Conservation (phyloP, 1,140 invertebrate genomes). For the Mamestra configurata region DNA sequence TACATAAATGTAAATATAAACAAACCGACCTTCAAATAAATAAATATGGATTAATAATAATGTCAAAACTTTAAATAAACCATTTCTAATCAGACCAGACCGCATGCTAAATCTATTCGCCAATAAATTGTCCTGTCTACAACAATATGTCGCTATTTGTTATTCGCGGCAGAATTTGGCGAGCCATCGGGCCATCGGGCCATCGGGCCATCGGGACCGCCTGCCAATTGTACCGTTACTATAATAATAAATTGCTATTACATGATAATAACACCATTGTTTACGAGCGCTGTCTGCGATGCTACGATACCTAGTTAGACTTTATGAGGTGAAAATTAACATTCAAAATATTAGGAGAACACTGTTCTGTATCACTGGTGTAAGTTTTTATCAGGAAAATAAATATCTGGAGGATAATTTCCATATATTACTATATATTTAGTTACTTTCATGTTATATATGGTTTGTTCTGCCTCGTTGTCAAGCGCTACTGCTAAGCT, state of each 20-base stretch:
- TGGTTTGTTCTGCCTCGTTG: too few species aligned
- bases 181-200: neutral
- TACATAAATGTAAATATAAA: too few species aligned
- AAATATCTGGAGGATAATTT: too few species aligned
- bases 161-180: conserved; percentile 25
- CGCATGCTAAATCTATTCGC: neutral
- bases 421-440: too few species aligned
- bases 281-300: neutral
- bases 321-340: neutral
- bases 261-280: conserved; percentile 8
- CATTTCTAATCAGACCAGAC: neutral
- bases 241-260: conserved; percentile 15
- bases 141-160: neutral
- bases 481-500: too few species aligned
- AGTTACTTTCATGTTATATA: too few species aligned
- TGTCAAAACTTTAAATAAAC: neutral
- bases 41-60: neutral
- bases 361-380: too few species aligned
- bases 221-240: conserved; percentile 22
- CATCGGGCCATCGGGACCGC: neutral
- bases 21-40: neutral
- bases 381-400: too few species aligned
- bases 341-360: neutral
- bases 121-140: neutral
- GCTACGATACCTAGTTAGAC: neutral